Percentiles rank a stretch among this genome's conserved stretches.
phyloP scores from a whole-genome alignment of 2,113 vertebrate genomes.

The Tyrannus savana region DNA sequence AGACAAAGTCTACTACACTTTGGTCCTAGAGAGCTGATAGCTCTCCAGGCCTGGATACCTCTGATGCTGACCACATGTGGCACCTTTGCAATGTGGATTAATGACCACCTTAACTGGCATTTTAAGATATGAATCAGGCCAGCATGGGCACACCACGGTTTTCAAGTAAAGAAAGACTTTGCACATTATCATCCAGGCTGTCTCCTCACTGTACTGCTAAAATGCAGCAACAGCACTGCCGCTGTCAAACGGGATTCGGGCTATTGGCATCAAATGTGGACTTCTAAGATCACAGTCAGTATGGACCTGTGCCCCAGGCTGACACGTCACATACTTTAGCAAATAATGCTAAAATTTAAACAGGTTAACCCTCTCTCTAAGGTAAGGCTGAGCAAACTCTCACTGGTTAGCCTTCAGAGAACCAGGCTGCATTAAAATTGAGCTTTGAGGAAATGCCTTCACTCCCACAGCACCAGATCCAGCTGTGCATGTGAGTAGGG shows the following conservation, averaged over 20 bases:
- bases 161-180: conserved; percentile 5
- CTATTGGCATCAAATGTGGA: background rate
- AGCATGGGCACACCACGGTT: background rate
- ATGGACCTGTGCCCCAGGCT: background rate
- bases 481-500: fast-evolving
- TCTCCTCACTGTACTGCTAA: background rate
- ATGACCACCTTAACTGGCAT: background rate
- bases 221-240: background rate
- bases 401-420: background rate
- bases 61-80: background rate
- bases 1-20: background rate
- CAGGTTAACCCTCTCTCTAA: background rate
- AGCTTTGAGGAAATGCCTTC: background rate
- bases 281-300: background rate
- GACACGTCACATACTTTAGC: background rate
- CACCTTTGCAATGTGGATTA: background rate
- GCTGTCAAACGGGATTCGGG: fast-evolving
- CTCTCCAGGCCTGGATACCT: background rate
- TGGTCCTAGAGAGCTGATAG: background rate
- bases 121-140: background rate
- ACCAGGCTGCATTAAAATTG: background rate
- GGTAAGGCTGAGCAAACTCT: background rate
- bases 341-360: background rate
- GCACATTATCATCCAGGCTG: background rate
- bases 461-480: background rate